These are phyloP conservation scores for Gambusia affinis DNA, from an alignment of 2,113 vertebrate species.

Conservation along the genomic window DNA sequence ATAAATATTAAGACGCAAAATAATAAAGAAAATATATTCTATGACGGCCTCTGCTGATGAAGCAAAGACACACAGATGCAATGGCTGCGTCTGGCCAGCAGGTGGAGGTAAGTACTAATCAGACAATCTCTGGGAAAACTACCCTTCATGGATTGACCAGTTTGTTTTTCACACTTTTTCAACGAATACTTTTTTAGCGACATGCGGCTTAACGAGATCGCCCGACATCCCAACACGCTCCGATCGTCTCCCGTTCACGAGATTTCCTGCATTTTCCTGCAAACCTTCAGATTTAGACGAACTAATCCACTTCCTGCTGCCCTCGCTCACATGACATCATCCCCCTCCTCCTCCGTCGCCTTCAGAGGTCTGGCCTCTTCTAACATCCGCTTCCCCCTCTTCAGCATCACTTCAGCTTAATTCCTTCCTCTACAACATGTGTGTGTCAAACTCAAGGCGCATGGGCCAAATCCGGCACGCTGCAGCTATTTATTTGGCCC, in stretches of 20 bases:
- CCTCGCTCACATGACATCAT: constrained; percentile 47
- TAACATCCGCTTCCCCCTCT: constrained; percentile 61
- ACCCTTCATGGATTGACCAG: constrained; percentile 61
- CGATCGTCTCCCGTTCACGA: constrained; percentile 12
- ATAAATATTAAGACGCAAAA: constrained; percentile 77
- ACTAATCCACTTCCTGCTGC: constrained; percentile 42
- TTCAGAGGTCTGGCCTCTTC: constrained; percentile 70
- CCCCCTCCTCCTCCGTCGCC: constrained; percentile 31
- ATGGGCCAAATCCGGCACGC: too few species aligned
- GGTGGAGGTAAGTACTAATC: constrained; percentile 64
- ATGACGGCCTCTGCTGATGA: constrained; percentile 7
- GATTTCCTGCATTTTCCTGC: neutral
- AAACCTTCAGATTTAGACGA: constrained; percentile 6
- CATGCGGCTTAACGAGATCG: constrained; percentile 45
- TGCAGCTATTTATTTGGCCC: too few species aligned
- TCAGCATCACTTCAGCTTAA: constrained; percentile 31
- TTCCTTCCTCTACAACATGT: constrained; percentile 36
- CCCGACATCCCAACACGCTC: constrained; percentile 28
- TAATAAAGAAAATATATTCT: constrained; percentile 19
- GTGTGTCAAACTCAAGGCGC: too few species aligned
- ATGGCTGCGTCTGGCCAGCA: constrained; percentile 63
- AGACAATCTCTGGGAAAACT: constrained; percentile 57
- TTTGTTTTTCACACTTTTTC: constrained; percentile 16
- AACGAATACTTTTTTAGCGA: constrained; percentile 16
- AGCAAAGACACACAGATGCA: neutral